These are phyloP conservation scores for Emydura subglobosa DNA, from an alignment of 2,113 vertebrate genomes.

Conservation along the genomic window DNA sequence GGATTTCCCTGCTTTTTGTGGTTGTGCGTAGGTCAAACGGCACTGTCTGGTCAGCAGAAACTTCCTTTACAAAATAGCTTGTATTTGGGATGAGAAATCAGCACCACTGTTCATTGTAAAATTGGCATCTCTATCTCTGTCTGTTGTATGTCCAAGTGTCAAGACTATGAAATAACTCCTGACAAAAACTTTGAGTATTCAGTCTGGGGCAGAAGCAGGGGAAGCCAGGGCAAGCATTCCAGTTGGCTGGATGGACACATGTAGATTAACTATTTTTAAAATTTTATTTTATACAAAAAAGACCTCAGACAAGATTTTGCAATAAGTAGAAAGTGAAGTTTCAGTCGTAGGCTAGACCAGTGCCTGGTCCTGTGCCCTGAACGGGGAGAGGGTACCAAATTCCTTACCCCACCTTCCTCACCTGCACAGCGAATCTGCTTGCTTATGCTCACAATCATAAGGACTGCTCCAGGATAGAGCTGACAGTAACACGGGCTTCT, in stretches of 20 bases:
- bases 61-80: not conserved
- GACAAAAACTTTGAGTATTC: not conserved
- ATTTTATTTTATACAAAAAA: not conserved
- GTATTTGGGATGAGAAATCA: not conserved
- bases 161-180: conserved; percentile 15
- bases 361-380: not conserved
- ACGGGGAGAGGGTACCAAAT: not conserved
- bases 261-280: not conserved
- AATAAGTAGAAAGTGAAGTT: not conserved
- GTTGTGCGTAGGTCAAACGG: conserved; percentile 7
- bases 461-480: accelerated
- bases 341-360: not conserved
- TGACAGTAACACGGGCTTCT: not conserved
- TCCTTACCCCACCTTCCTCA: not conserved
- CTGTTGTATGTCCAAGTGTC: not conserved
- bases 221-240: not conserved
- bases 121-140: not conserved
- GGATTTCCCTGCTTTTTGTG: conserved; percentile 33
- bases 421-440: not conserved
- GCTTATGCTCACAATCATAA: not conserved
- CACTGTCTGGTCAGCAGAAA: conserved; percentile 8
- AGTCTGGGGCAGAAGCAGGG: not conserved
- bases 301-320: not conserved
- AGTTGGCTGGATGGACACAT: not conserved
- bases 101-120: not conserved